phyloP scores from a whole-genome alignment of 2,888 invertebrate species.

The Cepaea hortensis region DNA sequence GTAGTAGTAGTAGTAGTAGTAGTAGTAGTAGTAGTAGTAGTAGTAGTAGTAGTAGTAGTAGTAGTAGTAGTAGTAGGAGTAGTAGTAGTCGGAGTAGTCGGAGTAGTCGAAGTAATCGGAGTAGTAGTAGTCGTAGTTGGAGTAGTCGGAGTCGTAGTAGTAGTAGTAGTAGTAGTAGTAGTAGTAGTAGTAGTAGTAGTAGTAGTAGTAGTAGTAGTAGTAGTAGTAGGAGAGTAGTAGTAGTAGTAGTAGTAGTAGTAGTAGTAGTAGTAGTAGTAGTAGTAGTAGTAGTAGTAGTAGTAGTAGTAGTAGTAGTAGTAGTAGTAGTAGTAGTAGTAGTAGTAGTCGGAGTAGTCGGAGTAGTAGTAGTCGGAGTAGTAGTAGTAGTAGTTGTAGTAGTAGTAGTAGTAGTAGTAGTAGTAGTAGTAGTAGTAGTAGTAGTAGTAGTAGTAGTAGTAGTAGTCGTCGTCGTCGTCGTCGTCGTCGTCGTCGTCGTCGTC shows the following conservation, averaged over 20 bases:
- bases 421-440: conserved; percentile 32
- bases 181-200: conserved; percentile 20
- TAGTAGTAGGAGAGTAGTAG: not conserved
- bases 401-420: conserved; percentile 37
- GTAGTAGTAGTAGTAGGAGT: not conserved
- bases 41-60: no score
- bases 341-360: conserved; percentile 26
- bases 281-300: conserved; percentile 22
- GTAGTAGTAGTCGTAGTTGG: conserved; percentile 38
- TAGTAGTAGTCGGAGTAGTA: not conserved
- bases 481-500: no score
- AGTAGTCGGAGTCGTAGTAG: not conserved
- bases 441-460: conserved; percentile 34
- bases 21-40: no score
- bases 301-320: not conserved
- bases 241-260: conserved; percentile 22
- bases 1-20: no score
- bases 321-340: conserved; percentile 15
- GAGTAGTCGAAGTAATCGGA: not conserved
- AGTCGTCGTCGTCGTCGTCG: no score
- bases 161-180: conserved; percentile 27
- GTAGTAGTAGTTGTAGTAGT: not conserved
- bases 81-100: not conserved
- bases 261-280: conserved; percentile 20
- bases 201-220: conserved; percentile 13